Conservation (phyloP, 2,888 invertebrate genomes). For the Parnassius mnemosyne region DNA sequence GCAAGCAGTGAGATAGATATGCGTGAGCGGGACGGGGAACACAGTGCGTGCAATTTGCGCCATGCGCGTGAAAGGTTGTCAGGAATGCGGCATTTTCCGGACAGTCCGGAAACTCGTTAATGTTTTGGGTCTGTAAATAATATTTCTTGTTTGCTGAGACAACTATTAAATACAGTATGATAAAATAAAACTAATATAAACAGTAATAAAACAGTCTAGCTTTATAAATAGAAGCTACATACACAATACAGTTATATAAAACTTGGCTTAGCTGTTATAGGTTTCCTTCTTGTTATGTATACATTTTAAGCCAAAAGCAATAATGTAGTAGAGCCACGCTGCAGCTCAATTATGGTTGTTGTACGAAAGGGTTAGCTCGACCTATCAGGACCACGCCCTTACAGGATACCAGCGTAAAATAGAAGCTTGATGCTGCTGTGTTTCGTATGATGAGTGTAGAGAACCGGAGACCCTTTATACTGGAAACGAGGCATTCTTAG, state of each 20-base stretch:
- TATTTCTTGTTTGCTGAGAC: too few species aligned
- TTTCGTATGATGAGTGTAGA: too few species aligned
- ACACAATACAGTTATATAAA: neutral
- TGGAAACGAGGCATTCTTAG: too few species aligned
- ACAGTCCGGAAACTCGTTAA: slow-evolving; percentile 6
- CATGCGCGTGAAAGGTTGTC: slow-evolving; percentile 29
- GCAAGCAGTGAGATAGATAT: slow-evolving; percentile 27
- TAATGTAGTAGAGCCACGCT: too few species aligned
- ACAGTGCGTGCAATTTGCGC: slow-evolving; percentile 71
- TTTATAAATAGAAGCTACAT: neutral
- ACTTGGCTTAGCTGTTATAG: neutral
- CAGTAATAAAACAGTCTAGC: neutral
- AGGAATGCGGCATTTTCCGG: slow-evolving; percentile 18
- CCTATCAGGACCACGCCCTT: too few species aligned
- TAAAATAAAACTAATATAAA: too few species aligned
- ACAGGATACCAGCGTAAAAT: too few species aligned
- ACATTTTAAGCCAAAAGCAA: neutral
- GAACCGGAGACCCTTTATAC: too few species aligned
- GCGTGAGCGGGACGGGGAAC: slow-evolving; percentile 44
- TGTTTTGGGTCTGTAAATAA: neutral
- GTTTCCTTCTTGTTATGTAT: neutral
- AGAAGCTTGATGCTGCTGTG: too few species aligned
- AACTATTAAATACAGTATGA: neutral
- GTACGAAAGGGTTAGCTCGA: too few species aligned
- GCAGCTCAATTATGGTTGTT: too few species aligned